Conservation (phyloP, 2,113 vertebrate genomes). For the Hystrix cristata region DNA sequence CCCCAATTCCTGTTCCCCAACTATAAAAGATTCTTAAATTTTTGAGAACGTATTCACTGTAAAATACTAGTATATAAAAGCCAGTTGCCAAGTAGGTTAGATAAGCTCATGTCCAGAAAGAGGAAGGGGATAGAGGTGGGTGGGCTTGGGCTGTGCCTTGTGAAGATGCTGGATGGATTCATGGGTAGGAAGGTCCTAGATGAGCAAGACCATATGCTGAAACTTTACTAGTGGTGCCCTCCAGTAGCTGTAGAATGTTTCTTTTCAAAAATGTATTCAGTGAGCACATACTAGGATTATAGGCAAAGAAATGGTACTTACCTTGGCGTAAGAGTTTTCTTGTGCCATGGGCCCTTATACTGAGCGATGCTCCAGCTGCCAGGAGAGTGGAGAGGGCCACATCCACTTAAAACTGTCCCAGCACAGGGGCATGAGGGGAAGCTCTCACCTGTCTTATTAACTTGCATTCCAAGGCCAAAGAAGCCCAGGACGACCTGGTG, state of each 20-base stretch:
- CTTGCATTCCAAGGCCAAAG: conserved; percentile 89
- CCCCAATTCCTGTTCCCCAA: too few relatives aligned
- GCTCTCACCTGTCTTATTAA: neutral
- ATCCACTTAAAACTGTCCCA: neutral
- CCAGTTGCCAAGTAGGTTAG: neutral
- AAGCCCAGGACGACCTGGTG: conserved; percentile 93
- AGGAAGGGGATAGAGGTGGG: neutral
- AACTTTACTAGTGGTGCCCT: accelerated
- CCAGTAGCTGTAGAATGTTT: accelerated
- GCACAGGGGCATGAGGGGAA: accelerated
- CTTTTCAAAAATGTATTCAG: neutral
- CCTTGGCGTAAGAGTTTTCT: neutral
- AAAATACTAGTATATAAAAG: neutral
- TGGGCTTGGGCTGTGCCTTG: too few relatives aligned
- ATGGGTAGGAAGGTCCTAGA: neutral
- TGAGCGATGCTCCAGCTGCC: neutral
- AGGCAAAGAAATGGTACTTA: neutral
- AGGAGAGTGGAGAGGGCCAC: neutral
- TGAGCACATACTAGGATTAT: neutral
- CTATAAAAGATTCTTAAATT: neutral
- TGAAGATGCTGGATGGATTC: neutral
- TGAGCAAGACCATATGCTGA: neutral
- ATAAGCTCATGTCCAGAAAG: neutral
- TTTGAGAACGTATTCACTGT: neutral
- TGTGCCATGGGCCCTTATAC: neutral